A percentile compares a stretch with the other conserved stretches of the same genome.
phyloP scores from a whole-genome alignment of 2,888 invertebrate species.

The Megamerina dolium region DNA sequence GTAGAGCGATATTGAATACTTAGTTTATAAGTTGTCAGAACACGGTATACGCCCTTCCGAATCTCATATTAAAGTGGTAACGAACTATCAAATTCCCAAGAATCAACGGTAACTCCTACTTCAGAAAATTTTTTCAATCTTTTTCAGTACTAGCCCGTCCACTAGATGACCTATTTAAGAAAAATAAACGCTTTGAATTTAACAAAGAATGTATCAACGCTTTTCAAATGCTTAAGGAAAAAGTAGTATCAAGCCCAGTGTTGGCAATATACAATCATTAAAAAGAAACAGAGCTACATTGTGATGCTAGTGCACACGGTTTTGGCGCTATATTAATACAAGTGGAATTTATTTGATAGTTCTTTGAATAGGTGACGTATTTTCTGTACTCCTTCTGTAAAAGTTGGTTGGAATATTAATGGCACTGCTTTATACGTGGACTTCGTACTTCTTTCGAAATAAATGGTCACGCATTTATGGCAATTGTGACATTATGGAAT shows the following conservation, averaged over 20 bases:
- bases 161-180: conserved; percentile 1
- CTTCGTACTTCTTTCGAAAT: no score
- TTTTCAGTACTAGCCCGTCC: background rate
- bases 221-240: background rate
- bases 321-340: background rate
- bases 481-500: no score
- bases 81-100: background rate
- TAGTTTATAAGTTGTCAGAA: background rate
- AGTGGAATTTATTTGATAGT: no score
- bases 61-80: background rate
- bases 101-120: conserved; percentile 1
- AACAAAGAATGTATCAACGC: background rate
- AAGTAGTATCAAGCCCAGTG: conserved; percentile 1
- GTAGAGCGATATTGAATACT: background rate
- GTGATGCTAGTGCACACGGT: no score
- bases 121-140: conserved; percentile 2
- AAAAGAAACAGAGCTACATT: no score
- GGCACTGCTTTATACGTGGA: no score
- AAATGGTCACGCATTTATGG: no score
- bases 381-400: no score
- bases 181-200: conserved; percentile 1
- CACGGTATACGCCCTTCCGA: conserved; percentile 1
- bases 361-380: no score
- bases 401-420: no score
- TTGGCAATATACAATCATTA: no score